Conservation (phyloP, 2,797 vertebrate genomes). For the Tokudaia tokunoshimensis region DNA sequence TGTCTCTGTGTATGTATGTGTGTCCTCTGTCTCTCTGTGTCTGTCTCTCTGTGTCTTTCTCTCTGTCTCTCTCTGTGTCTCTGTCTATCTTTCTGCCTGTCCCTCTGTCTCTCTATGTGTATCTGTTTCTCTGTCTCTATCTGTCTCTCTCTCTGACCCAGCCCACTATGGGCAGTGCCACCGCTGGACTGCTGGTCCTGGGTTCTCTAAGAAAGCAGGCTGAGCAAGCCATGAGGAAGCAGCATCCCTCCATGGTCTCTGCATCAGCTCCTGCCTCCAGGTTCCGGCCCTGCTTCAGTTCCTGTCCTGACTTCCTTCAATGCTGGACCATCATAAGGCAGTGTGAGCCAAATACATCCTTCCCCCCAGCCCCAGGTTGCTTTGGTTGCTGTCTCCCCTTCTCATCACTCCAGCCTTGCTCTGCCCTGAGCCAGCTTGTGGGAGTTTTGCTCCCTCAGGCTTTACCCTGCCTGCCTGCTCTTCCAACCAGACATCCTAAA, state of each 20-base stretch:
- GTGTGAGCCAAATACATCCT: not conserved
- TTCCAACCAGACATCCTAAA: not conserved
- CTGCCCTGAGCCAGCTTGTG: not conserved
- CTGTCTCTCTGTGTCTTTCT: too few species aligned
- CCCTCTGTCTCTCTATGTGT: too few species aligned
- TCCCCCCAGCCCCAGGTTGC: not conserved
- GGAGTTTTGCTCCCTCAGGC: too few species aligned
- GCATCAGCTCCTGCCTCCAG: not conserved
- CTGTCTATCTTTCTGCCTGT: too few species aligned
- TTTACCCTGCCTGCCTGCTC: too few species aligned
- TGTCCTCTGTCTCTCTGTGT: too few species aligned
- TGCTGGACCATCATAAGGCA: not conserved
- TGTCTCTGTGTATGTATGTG: too few species aligned
- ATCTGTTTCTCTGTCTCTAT: too few species aligned
- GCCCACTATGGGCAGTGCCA: not conserved
- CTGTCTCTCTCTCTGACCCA: not conserved
- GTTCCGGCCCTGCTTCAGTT: not conserved
- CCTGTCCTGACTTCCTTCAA: not conserved
- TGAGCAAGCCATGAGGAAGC: not conserved
- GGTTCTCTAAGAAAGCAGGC: not conserved
- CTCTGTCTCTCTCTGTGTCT: too few species aligned
- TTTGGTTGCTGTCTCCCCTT: not conserved
- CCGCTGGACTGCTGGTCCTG: not conserved
- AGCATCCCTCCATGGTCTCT: not conserved
- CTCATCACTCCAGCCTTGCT: not conserved